These are phyloP conservation scores for Clarias batrachus DNA, from an alignment of 2,113 vertebrate genomes.

Conservation along the genomic window DNA sequence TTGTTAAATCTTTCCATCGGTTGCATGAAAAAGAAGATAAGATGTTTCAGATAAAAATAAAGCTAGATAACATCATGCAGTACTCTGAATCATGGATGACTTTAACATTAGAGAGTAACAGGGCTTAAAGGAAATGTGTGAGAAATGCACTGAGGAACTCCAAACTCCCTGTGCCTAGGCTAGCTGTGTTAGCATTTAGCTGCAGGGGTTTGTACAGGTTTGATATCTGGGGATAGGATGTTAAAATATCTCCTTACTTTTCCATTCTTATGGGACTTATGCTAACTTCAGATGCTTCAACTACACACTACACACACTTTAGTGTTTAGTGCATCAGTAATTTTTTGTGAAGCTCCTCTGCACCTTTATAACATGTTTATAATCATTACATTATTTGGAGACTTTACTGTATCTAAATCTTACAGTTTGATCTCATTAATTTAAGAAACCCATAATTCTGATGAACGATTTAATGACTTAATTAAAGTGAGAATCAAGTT, in stretches of 20 bases:
- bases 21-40: background rate
- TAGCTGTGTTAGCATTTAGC: background rate
- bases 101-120: constrained; percentile 1
- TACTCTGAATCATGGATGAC: constrained; percentile 6
- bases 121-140: constrained; percentile 28
- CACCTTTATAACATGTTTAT: background rate
- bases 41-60: background rate
- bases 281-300: background rate
- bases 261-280: background rate
- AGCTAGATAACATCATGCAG: background rate
- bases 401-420: background rate
- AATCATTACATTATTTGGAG: background rate
- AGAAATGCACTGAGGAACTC: background rate
- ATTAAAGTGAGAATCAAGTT: background rate
- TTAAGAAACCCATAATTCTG: background rate
- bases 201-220: background rate
- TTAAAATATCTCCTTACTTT: constrained; percentile 6
- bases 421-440: background rate
- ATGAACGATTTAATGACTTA: background rate
- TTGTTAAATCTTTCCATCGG: background rate
- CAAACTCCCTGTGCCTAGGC: background rate
- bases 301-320: background rate
- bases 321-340: background rate
- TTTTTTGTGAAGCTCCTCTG: background rate
- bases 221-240: background rate